phyloP scores from a whole-genome alignment of 2,113 vertebrate genomes.

The Tupaia tana region DNA sequence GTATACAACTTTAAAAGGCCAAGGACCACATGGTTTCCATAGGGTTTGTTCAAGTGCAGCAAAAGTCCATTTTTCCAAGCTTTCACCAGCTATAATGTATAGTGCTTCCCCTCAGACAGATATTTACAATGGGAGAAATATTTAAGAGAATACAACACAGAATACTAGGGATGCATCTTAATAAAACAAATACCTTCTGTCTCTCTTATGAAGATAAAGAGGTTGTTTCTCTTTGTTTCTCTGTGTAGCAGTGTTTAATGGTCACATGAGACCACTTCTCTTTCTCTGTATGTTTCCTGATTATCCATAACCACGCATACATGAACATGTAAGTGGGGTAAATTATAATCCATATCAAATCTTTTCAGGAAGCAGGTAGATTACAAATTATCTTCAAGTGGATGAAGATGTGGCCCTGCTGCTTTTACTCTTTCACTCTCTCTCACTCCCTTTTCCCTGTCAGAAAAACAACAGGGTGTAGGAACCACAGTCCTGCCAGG shows the following conservation, averaged over 20 bases:
- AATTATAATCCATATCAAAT: neutral
- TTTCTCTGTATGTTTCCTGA: neutral
- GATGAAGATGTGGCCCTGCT: neutral
- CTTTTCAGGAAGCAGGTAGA: neutral
- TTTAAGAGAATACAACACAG: neutral
- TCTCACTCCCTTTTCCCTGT: accelerated
- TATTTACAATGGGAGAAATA: neutral
- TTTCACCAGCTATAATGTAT: neutral
- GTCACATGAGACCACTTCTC: neutral
- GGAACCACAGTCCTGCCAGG: accelerated
- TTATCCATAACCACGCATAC: neutral
- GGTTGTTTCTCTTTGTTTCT: neutral
- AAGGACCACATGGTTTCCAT: neutral
- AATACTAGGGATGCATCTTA: neutral
- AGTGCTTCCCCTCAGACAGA: neutral
- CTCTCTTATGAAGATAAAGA: neutral
- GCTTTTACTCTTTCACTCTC: neutral
- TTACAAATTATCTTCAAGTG: neutral
- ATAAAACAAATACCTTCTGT: neutral
- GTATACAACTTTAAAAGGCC: neutral
- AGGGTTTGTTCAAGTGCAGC: neutral
- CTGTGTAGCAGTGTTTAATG: neutral
- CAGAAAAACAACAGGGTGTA: neutral
- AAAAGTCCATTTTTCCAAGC: neutral
- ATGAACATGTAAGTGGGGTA: neutral